Evolutionary conservation across 2,888 invertebrate genomes (phyloP), one percentile per base, ranked within the genome.

Genomic region (Latrodectus hesperus): DNA sequence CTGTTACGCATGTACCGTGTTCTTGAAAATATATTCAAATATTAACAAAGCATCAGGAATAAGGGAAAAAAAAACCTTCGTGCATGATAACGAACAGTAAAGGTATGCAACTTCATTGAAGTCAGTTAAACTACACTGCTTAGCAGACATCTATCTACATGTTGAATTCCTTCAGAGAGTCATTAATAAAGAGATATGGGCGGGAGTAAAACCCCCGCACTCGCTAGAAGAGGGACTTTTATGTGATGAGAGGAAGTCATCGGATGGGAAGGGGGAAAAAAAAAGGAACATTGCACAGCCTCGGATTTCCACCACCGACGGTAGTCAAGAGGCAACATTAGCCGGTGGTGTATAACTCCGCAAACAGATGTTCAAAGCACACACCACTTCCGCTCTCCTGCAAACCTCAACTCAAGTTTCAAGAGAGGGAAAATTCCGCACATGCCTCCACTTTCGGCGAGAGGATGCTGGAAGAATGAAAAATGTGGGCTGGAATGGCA

Each of bases 401-500:
- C 14, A 60, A 22, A 60, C 12, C 60, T 60, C n/a, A 60, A 6
- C 60, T 60, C n/a, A n/a, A 6, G 16, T 60, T 60, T 74, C 9
- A 5, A 74, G 67, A 67, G 65, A n/a, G 17, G 51, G 49, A 74
- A 80, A 76, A 83, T 83, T 76, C 83, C 83, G 16, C 49, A 71
- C 71, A 83, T 83, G n/a, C 76, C 64, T 53, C 74, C 38, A 72
- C 70, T 71, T 14, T 16, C n/a, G 22, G 22, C 26, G 65, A 53
- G 53, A 68, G 68, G 68, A 53, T 64, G 49, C 14, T 68, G 75
- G n/a, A 72, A 52, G 55, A 68, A 82, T 82, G 83, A 83, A 83
- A 83, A 83, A 83, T 83, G 83, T 76, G 51, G 83, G 71, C 71
- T 70, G 38, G 60, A 51, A 75, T 76, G 75, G 75, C n/a, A 73